Evolutionary conservation across 2,113 vertebrate genomes (phyloP), one percentile per base, ranked within the genome.

Genomic region (Saguinus imperator): DNA sequence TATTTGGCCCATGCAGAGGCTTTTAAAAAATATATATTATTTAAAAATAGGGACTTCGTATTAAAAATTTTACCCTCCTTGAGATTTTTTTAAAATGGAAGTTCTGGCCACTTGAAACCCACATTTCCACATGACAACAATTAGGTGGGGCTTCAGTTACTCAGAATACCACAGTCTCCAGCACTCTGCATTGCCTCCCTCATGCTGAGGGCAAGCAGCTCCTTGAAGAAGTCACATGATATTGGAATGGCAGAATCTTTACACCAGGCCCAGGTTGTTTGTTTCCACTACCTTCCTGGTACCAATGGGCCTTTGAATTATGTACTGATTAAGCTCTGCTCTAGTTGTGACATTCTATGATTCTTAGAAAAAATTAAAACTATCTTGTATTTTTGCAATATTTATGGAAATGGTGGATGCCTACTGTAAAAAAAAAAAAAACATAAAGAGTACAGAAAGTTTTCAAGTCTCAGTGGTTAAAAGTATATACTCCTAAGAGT

Each of bases 121-220:
- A 9, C 8, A 5, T 76, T 45, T 12, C 73, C 79, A 81, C 18
- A 18, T 0, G 23, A 64, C 13, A 43, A 10, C 8, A 16, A 8
- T 14, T 2, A 29, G 77, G 6, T 12, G 84, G n/a, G 45, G 35
- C 55, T n/a, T 5, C 12, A 29, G 45, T 66, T 4, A 13, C 43
- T 18, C 66, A 13, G 8, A 57, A 27, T 9, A 18, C 27, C 75
- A 0, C 5, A 8, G 92, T 37, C n/a, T 35, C 43, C 29, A 11
- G 75, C 23, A 0, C 23, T 18, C 66, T 43, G 45, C 8, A 4
- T 8, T 0, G 18, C 17, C 16, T 76, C n/a, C 32, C 58, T 23
- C 1, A 0, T 11, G 13, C 50, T 13, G n/a, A 32, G 16, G 58
- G 1, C 0, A 10, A 45, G n/a, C 18, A 6, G 16, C 1, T 14